Percentiles rank a stretch among this genome's conserved stretches.
Evolutionary conservation across 1,140 invertebrate species (phyloP).

Genomic region (Bactericera cockerelli): DNA sequence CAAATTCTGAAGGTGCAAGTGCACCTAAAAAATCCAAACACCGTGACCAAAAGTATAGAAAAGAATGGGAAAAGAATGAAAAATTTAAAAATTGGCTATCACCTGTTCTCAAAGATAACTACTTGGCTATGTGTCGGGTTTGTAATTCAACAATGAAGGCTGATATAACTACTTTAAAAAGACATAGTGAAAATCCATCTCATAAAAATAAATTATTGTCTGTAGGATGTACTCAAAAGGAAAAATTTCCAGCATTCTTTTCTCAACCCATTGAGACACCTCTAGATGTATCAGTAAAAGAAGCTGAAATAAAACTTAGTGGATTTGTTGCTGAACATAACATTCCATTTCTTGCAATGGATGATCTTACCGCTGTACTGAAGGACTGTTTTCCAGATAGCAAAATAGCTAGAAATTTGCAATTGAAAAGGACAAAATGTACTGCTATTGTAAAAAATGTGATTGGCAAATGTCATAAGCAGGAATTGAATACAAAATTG

Average conservation of each 20-base stretch:
- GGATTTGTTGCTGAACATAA: conserved; percentile 17
- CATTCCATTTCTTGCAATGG: conserved; percentile 7
- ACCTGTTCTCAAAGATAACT: not conserved
- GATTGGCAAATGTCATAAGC: conserved; percentile 19
- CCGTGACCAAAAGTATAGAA: not conserved
- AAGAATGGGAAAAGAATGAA: not conserved
- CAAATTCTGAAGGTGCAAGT: no score
- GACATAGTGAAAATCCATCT: conserved; percentile 10
- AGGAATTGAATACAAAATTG: conserved; percentile 16
- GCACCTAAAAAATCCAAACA: no score
- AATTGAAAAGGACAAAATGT: conserved; percentile 2
- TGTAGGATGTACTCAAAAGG: not conserved
- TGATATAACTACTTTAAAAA: not conserved
- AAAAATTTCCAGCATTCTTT: not conserved
- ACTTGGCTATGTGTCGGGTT: not conserved
- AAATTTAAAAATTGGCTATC: not conserved
- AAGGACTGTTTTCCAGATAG: conserved; percentile 15
- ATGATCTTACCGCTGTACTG: conserved; percentile 11
- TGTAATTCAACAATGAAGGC: not conserved
- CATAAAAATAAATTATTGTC: conserved; percentile 1
- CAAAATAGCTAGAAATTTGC: conserved; percentile 8
- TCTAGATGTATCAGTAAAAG: conserved; percentile 11
- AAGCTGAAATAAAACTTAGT: conserved; percentile 16
- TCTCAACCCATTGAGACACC: not conserved
- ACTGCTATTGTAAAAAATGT: conserved; percentile 21